Conservation (phyloP, 2,888 invertebrate species). For the Lithodes maja region DNA sequence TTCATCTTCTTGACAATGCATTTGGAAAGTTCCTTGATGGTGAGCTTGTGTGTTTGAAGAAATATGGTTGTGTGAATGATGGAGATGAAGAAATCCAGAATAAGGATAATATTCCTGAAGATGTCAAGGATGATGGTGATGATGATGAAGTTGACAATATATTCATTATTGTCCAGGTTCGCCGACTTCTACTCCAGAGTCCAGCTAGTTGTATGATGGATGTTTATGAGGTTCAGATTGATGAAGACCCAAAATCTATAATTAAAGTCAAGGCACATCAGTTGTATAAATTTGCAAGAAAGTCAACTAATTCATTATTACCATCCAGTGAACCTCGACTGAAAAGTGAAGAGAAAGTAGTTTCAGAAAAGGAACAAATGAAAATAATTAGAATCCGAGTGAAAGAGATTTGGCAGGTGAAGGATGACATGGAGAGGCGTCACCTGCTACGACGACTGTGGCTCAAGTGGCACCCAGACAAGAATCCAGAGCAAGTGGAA, state of each 20-base stretch:
- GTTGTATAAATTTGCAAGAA: slow-evolving; percentile 37
- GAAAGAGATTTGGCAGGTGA: slow-evolving; percentile 40
- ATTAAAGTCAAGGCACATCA: slow-evolving; percentile 18
- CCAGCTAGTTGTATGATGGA: slow-evolving; percentile 12
- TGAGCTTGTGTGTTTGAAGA: slow-evolving; percentile 48
- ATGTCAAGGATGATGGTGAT: background rate
- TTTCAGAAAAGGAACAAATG: background rate
- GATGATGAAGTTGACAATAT: slow-evolving; percentile 18
- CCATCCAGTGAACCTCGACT: background rate
- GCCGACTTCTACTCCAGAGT: background rate
- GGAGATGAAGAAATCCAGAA: background rate
- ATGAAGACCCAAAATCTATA: background rate
- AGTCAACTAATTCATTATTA: background rate
- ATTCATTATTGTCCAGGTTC: slow-evolving; percentile 47
- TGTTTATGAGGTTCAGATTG: slow-evolving; percentile 39
- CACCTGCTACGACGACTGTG: slow-evolving; percentile 34
- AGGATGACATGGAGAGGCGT: slow-evolving; percentile 15
- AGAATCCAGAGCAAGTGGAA: slow-evolving; percentile 30
- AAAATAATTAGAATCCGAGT: slow-evolving; percentile 17
- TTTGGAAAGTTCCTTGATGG: slow-evolving; percentile 24
- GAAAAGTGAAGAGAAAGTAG: background rate
- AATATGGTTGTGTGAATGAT: background rate
- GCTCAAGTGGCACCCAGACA: slow-evolving; percentile 52
- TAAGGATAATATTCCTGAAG: background rate
- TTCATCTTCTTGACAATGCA: slow-evolving; percentile 39